Conservation (phyloP, 2,797 vertebrate species). For the Poecile montanus region DNA sequence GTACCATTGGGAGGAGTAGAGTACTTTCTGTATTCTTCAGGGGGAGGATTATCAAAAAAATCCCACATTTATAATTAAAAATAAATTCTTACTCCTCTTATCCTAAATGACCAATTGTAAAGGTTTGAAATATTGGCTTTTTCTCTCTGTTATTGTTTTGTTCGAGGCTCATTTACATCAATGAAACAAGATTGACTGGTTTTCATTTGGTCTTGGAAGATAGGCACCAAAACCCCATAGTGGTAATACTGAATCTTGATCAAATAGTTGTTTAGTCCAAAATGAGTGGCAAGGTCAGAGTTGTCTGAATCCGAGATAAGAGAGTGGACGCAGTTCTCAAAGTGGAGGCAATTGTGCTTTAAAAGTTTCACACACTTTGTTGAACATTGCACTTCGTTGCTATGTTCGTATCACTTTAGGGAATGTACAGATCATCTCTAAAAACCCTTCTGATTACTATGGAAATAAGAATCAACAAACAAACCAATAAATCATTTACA, state of each 20-base stretch:
- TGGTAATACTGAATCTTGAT: not conserved
- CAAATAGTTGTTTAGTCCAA: not conserved
- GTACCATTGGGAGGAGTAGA: not conserved
- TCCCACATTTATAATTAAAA: not conserved
- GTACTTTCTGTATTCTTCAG: not conserved
- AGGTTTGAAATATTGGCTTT: not conserved
- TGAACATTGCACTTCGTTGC: not conserved
- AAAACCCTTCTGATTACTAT: not conserved
- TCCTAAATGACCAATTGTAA: not conserved
- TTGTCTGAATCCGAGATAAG: not conserved
- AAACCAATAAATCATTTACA: slow-evolving; percentile 14
- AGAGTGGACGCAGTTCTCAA: not conserved
- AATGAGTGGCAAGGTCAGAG: not conserved
- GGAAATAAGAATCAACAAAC: slow-evolving; percentile 38
- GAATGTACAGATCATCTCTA: not conserved
- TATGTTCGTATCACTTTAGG: not conserved
- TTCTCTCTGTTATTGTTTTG: not conserved
- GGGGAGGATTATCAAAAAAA: not conserved
- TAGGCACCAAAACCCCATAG: not conserved
- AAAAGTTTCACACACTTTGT: not conserved
- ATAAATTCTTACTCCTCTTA: not conserved
- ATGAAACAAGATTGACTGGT: not conserved
- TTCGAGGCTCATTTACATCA: not conserved
- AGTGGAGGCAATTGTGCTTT: not conserved
- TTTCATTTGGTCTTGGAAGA: not conserved